Evolutionary conservation across 2,888 invertebrate species (phyloP).

Genomic region (Adelphocoris suturalis): DNA sequence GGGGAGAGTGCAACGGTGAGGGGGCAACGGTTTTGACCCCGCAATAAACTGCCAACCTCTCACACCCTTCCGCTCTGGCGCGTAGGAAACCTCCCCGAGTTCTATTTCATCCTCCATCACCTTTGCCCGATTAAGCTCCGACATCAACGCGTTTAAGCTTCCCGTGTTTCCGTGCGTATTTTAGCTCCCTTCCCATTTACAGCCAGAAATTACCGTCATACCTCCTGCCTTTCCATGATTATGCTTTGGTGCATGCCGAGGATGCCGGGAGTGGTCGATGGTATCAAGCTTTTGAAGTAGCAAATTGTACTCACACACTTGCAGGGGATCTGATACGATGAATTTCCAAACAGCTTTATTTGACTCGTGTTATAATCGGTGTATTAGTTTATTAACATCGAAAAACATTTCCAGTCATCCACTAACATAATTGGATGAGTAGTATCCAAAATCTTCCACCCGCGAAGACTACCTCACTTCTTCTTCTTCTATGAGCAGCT

Average conservation of each 20-base stretch:
- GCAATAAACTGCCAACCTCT: constrained; percentile 6
- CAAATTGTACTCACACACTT: not conserved
- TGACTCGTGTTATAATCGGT: no score
- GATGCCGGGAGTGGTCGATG: not conserved
- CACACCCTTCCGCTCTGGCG: not conserved
- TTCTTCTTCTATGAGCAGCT: no score
- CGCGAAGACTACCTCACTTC: no score
- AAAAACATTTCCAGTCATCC: no score
- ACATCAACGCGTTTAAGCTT: not conserved
- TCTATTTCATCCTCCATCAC: constrained; percentile 19
- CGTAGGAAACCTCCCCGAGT: not conserved
- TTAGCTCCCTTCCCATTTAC: constrained; percentile 1
- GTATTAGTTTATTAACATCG: no score
- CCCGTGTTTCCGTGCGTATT: not conserved
- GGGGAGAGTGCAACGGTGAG: no score
- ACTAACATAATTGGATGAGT: no score
- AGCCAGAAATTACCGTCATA: constrained; percentile 1
- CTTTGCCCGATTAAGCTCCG: constrained; percentile 8
- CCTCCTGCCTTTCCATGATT: not conserved
- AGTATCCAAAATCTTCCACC: no score
- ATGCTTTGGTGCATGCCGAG: not conserved
- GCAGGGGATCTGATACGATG: no score
- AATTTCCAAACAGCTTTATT: no score
- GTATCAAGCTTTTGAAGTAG: not conserved
- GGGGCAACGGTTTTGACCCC: not conserved